Base-by-base conservation (phyloP, 2,113 vertebrate species). In the Anarhynchus alexandrinus region DNA sequence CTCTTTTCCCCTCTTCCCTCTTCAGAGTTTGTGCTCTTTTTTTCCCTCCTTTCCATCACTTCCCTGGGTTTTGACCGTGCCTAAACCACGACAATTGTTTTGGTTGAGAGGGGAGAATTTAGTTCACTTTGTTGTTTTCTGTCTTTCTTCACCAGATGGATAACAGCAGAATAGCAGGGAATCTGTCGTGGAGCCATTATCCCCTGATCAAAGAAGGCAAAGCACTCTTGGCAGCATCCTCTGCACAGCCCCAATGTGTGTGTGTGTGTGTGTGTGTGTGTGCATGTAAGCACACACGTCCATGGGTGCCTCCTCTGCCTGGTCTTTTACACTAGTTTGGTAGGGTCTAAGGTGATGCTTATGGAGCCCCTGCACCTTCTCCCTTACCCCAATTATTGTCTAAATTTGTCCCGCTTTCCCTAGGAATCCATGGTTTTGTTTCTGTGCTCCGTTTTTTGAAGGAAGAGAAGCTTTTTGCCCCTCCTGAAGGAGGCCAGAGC, bases 81-180 rank as follows among this genome's bases (percentile, higher is more conserved):
- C n/a, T n/a, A n/a, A n/a, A n/a, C n/a, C n/a, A n/a, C n/a, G n/a
- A n/a, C n/a, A n/a, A 45, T 86, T 86, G 67, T 83, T 92, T 64
- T 40, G 54, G 14, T 79, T 80, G 62, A 72, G 82, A 88, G 43
- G 25, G 12, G 52, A 90, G 49, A 79, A 76, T 92, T 80, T 72
- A 57, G 36, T 65, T 91, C 34, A 38, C 80, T 87, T 88, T 38
- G 26, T 72, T 76, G 43, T 66, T 87, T 82, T 83, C 76, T 88
- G 70, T 76, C 79, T 81, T 58, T 81, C 64, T 83, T 88, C 59
- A 32, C 43, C 54, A 66, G 82, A 83, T 51, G 59, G 76, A 38
- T 94, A 94, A 88, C 45, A 90, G 74, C 30, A 51, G 88, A 80
- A 66, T 94, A 88, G 86, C 11, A 9, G 55, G 80, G 55, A 74